These are phyloP conservation scores for Myathropa florea DNA, from an alignment of 2,888 invertebrate species.

Conservation along the genomic window DNA sequence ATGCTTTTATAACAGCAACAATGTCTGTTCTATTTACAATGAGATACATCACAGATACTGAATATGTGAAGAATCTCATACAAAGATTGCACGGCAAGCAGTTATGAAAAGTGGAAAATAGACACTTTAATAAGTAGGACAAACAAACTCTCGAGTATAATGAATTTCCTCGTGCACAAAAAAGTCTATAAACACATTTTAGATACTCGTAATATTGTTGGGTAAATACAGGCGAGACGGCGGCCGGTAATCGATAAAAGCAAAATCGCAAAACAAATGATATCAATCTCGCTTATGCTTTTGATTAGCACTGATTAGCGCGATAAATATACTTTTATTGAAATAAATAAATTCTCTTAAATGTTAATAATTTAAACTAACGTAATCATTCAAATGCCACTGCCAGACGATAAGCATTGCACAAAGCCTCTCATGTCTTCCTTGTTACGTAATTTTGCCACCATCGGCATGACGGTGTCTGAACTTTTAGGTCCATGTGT, in stretches of 20 bases:
- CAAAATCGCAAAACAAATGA: conserved; percentile 6
- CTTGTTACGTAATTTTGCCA: not conserved
- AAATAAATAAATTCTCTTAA: conserved; percentile 7
- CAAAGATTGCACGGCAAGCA: not conserved
- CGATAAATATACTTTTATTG: not conserved
- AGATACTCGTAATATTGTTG: not conserved
- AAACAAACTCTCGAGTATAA: conserved; percentile 19
- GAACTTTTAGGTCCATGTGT: too few species aligned
- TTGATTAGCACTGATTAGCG: conserved; percentile 32
- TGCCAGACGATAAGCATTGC: not conserved
- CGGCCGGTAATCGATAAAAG: not conserved
- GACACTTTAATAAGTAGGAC: conserved; percentile 25
- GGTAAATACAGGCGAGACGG: not conserved
- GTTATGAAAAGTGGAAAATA: conserved; percentile 6
- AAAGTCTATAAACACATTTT: not conserved
- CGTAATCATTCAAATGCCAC: not conserved
- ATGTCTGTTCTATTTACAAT: conserved; percentile 11
- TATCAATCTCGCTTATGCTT: conserved; percentile 20
- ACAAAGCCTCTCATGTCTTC: not conserved
- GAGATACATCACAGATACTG: not conserved
- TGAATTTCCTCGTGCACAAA: conserved; percentile 28
- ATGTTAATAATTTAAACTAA: not conserved
- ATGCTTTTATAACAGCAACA: conserved; percentile 19
- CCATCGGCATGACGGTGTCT: too few species aligned
- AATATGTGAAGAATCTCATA: not conserved